Base-by-base conservation (phyloP, 2,113 vertebrate species). In the Tylochromis polylepis region DNA sequence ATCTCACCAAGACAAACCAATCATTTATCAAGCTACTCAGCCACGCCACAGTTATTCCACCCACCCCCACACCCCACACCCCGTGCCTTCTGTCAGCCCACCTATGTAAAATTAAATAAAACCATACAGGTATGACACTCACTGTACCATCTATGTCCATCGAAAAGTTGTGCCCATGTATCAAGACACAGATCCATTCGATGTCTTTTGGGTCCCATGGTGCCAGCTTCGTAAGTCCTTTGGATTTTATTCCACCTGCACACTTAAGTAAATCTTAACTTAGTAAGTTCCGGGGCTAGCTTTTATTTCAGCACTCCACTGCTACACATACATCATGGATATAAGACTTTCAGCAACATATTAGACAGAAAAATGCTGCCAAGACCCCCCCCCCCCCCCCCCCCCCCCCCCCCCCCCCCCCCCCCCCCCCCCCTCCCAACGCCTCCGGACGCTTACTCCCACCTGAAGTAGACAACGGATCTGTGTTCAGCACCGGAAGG, bases 261-360 rank as follows among this genome's bases (percentile, higher is more conserved):
- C 12, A 85, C 86, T 92, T 83, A 94, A 92, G 93, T 92, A 91
- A 92, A 95, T 93, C 88, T 92, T 93, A 93, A 94, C 92, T 93
- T 88, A 87, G 70, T 29, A 14, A 56, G 58, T 75, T 90, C 31
- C 67, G 51, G 46, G 72, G 43, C 55, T 27, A 78, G 81, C 31
- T 88, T 87, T 83, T 78, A 56, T 85, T 86, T 18, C 12, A 60
- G 31, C 8, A 1, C 46, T 51, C 11, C 49, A 20, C 31, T 29
- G 34, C 38, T 59, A 49, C 43, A 79, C 81, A 93, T 93, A 86
- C 31, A 92, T 93, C 89, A 92, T 36, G 10, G 81, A 86, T 57
- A 83, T 20, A 31, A 87, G 84, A 90, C 83, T 81, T 93, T 93
- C 86, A 83, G 90, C 77, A 75, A 93, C 93, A 91, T 87, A 94